These are phyloP conservation scores for Geotrypetes seraphini DNA, from an alignment of 2,797 vertebrate genomes.

Conservation along the genomic window DNA sequence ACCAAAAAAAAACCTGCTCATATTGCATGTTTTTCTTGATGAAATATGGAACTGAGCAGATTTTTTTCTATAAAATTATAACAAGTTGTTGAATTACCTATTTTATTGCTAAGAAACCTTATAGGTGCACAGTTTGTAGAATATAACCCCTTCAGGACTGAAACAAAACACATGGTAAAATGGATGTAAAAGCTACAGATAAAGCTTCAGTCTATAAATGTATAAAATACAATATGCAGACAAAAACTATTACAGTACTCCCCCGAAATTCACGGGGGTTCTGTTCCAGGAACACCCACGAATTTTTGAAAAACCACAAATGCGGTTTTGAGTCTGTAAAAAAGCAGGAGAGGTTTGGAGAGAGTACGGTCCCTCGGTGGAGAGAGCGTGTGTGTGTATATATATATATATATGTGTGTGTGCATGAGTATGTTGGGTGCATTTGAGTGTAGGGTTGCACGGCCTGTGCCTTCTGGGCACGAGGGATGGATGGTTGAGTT, in stretches of 20 bases:
- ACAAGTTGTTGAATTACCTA: slow-evolving; percentile 79
- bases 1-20: slow-evolving; percentile 83
- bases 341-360: too few relatives aligned
- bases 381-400: too few relatives aligned
- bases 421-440: too few relatives aligned
- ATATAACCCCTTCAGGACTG: slow-evolving; percentile 82
- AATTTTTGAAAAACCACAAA: too few relatives aligned
- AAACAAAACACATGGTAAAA: slow-evolving; percentile 41
- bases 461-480: too few relatives aligned
- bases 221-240: slow-evolving; percentile 39
- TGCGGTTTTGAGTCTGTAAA: too few relatives aligned
- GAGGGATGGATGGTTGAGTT: too few relatives aligned
- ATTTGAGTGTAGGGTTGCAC: too few relatives aligned
- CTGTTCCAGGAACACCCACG: too few relatives aligned
- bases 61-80: slow-evolving; percentile 93
- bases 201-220: slow-evolving; percentile 44
- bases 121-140: slow-evolving; percentile 90
- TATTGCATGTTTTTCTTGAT: slow-evolving; percentile 78
- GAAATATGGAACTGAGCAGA: slow-evolving; percentile 89
- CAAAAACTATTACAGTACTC: slow-evolving; percentile 29
- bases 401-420: too few relatives aligned
- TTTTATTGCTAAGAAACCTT: slow-evolving; percentile 96
- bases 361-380: too few relatives aligned
- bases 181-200: slow-evolving; percentile 33
- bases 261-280: too few relatives aligned